A percentile compares a stretch with the other conserved stretches of the same genome.
Conservation (phyloP, 2,113 vertebrate species). For the Gavialis gangeticus region DNA sequence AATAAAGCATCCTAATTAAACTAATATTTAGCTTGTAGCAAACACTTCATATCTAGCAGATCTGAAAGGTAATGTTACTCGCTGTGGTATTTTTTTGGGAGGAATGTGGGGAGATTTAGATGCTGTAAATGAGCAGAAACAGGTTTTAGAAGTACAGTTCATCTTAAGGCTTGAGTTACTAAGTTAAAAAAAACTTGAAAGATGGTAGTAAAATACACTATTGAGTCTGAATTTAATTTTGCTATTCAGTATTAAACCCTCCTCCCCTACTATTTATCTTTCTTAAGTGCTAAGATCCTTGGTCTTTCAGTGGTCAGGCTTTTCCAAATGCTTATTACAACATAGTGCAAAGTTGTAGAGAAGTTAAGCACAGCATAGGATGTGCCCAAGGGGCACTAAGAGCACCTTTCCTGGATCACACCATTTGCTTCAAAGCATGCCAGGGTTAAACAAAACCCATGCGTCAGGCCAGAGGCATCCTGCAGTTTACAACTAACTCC, state of each 20-base stretch:
- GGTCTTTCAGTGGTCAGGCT: background rate
- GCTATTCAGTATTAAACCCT: background rate
- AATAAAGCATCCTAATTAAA: conserved; percentile 36
- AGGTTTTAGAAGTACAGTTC: background rate
- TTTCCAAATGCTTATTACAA: background rate
- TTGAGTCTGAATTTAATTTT: background rate
- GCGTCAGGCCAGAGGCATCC: background rate
- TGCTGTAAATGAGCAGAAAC: background rate
- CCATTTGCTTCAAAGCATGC: background rate
- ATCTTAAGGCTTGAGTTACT: background rate
- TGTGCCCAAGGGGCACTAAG: background rate
- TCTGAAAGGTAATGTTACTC: background rate
- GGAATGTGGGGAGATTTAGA: background rate
- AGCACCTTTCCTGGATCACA: accelerated
- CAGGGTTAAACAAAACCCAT: background rate
- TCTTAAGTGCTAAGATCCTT: background rate
- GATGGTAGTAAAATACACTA: background rate
- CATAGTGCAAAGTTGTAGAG: accelerated
- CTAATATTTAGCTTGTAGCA: background rate
- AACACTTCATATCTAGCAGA: background rate
- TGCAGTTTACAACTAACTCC: background rate
- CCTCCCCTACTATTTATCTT: background rate
- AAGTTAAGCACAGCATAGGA: background rate
- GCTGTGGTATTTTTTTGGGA: background rate
- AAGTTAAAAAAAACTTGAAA: background rate